These are phyloP conservation scores for Falco novaeseelandiae DNA, from an alignment of 2,797 vertebrate genomes.

Conservation along the genomic window DNA sequence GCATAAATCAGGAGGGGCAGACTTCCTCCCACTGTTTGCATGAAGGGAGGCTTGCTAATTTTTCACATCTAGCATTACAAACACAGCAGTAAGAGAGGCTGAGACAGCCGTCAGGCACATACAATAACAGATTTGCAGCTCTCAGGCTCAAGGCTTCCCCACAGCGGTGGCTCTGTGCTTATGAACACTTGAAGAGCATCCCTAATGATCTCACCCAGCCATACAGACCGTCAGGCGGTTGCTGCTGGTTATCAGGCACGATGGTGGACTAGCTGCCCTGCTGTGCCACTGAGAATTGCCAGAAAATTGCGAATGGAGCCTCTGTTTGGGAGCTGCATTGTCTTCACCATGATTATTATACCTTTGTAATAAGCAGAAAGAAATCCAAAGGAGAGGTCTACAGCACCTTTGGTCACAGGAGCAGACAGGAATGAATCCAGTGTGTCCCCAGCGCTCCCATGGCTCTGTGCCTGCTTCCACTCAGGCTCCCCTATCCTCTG, in stretches of 20 bases:
- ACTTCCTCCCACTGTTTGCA: not conserved
- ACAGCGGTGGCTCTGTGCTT: conserved; percentile 2
- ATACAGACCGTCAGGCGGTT: not conserved
- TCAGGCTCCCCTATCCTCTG: not conserved
- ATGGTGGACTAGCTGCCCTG: not conserved
- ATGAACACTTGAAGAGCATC: not conserved
- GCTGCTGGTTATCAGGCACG: not conserved
- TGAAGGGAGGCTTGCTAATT: not conserved
- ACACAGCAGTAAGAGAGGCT: not conserved
- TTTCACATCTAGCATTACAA: not conserved
- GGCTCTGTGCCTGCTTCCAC: not conserved
- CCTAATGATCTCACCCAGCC: not conserved
- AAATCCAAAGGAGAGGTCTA: not conserved
- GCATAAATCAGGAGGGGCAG: not conserved
- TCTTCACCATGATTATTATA: not conserved
- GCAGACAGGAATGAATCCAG: not conserved
- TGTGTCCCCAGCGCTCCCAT: not conserved
- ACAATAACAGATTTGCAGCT: not conserved
- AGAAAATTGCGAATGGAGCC: not conserved
- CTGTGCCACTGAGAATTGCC: not conserved
- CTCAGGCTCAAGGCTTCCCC: conserved; percentile 47
- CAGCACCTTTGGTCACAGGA: rapidly evolving
- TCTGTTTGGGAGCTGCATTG: not conserved
- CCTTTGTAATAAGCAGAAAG: not conserved
- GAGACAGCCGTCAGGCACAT: not conserved